A percentile compares a stretch with the other conserved stretches of the same genome.
These are phyloP conservation scores for Microcaecilia unicolor DNA, from an alignment of 2,797 vertebrate genomes.

Conservation along the genomic window DNA sequence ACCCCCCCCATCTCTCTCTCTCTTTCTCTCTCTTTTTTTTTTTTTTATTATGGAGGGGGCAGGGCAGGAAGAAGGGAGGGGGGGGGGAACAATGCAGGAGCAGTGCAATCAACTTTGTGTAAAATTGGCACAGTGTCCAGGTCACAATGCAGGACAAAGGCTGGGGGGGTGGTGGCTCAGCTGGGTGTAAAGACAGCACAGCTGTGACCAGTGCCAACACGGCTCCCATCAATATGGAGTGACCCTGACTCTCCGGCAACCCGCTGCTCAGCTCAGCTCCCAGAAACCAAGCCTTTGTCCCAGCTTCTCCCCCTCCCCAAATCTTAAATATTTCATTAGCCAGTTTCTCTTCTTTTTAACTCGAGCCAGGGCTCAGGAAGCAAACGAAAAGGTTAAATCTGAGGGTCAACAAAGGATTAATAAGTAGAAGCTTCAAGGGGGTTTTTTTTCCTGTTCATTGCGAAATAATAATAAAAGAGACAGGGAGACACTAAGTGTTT, in stretches of 20 bases:
- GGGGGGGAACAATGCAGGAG: conserved; percentile 66
- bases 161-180: conserved; percentile 78
- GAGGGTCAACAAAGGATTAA: conserved; percentile 53
- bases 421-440: conserved; percentile 34
- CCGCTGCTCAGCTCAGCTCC: conserved; percentile 58
- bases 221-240: conserved; percentile 74
- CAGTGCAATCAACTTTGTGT: conserved; percentile 73
- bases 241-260: conserved; percentile 71
- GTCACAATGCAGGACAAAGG: conserved; percentile 72
- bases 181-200: conserved; percentile 63
- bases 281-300: conserved; percentile 70
- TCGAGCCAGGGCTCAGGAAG: conserved; percentile 18
- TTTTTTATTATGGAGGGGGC: too few species aligned
- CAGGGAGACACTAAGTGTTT: neutral
- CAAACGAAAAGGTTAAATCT: conserved; percentile 15
- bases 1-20: too few species aligned
- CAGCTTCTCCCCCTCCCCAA: conserved; percentile 60
- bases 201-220: conserved; percentile 82
- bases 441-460: too few species aligned
- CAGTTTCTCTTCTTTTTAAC: conserved; percentile 23
- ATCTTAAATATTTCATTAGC: conserved; percentile 87
- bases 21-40: too few species aligned
- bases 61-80: conserved; percentile 16
- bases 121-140: conserved; percentile 68
- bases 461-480: neutral